phyloP scores from a whole-genome alignment of 2,888 invertebrate genomes.

The Bugulina stolonifera region DNA sequence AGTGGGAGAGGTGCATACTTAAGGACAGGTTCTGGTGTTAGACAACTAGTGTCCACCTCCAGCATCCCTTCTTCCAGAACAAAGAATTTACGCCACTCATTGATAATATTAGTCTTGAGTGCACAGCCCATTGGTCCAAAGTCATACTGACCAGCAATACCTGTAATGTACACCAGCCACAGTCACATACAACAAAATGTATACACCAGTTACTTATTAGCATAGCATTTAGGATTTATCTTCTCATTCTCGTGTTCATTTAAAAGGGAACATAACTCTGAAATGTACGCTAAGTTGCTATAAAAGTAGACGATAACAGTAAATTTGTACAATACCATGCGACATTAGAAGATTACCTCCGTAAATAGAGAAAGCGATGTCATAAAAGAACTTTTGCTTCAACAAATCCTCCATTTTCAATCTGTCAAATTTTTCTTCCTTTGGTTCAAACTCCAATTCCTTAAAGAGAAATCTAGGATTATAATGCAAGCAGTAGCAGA shows the following conservation, averaged over 20 bases:
- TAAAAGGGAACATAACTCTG: too few species aligned
- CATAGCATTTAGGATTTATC: too few species aligned
- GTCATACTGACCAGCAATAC: conserved; percentile 78
- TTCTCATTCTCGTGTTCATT: too few species aligned
- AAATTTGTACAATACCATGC: too few species aligned
- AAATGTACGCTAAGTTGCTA: too few species aligned
- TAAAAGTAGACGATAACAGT: too few species aligned
- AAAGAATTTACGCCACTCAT: conserved; percentile 90
- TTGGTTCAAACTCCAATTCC: conserved; percentile 72
- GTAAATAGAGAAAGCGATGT: conserved; percentile 98
- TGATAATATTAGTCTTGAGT: conserved; percentile 87
- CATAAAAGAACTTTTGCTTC: conserved; percentile 93
- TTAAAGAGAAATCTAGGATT: conserved; percentile 37
- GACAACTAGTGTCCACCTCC: conserved; percentile 93
- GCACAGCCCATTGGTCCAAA: conserved; percentile 99
- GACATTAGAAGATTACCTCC: too few species aligned
- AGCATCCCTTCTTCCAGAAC: conserved; percentile 96
- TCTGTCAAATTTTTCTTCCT: conserved; percentile 67
- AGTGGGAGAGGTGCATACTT: conserved; percentile 60
- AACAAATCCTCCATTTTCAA: conserved; percentile 92
- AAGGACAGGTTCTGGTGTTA: conserved; percentile 93
- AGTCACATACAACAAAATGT: too few species aligned
- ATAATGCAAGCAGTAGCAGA: too few species aligned
- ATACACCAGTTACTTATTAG: too few species aligned
- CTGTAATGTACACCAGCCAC: conserved; percentile 50